Base-by-base conservation (phyloP, 2,113 vertebrate species). In the Lophura nycthemera region DNA sequence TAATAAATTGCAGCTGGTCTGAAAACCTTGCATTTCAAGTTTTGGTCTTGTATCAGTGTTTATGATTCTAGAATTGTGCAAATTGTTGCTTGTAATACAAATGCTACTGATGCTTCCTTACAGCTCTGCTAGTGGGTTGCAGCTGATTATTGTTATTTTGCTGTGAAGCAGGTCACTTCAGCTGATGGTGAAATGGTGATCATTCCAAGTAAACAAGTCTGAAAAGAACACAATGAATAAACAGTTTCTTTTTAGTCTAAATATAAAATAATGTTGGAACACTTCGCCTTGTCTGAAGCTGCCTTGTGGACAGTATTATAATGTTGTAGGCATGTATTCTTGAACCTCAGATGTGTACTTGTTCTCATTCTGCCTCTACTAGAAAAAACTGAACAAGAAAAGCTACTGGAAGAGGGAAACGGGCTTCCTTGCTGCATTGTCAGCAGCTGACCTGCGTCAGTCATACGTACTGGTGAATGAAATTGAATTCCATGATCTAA, bases 341-440 rank as follows among this genome's bases (percentile, higher is more conserved):
- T 72, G 67, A 72, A 27, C 59, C 25, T 47, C 38, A 25, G 40
- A 70, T 52, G 18, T 34, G 32, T 73, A 25, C 66, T 79, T 79
- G 18, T 13, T 11, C 65, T 72, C 45, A 20, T 52, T 72, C 32
- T 79, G 11, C 8, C 2, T 59, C 6, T 38, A 38, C 36, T 36
- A 45, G 38, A 60, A 72, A 38, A 21, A 72, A 59, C 34, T 43
- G 43, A 73, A 57, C 11, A 38, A 36, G n/a, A 60, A 29, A 22
- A 72, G 13, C 16, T n/a, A 59, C 36, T 66, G 9, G 27, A 36
- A 60, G 47, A 59, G 22, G n/a, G 29, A 54, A 52, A 45, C 22
- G 0, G 1, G 19, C 8, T 65, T 50, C 19, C 21, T 20, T 42
- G 19, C 34, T 48, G 50, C 13, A 8, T 10, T 45, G 29, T 21